Base-by-base conservation (phyloP, 2,113 vertebrate genomes). In the Carassius auratus region DNA sequence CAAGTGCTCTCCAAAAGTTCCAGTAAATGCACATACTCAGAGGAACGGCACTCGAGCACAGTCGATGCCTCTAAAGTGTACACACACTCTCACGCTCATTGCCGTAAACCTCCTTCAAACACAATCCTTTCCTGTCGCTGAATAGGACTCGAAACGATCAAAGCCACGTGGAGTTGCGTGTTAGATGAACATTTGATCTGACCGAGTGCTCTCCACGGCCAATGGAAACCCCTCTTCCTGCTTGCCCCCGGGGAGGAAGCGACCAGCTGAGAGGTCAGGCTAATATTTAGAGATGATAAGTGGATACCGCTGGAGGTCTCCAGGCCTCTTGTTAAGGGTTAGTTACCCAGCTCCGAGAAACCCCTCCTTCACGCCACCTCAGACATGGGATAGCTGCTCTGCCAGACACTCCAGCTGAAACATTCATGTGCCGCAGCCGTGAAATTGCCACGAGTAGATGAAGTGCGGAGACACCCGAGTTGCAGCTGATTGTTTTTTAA, bases 201-300 rank as follows among this genome's bases (percentile, higher is more conserved):
- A 23, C 45, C 62, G 86, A 86, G 78, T 71, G 75, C 86, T 87
- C 86, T 82, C 79, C 79, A 86, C 64, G 17, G 76, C 82, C 71
- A 73, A 45, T 81, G 78, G 68, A 61, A 86, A 42, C 52, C 45
- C 33, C 48, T 82, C 59, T 68, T 87, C 74, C 66, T 83, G 73
- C 36, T 33, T 50, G 17, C 19, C 78, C 78, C 64, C 61, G 64
- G 71, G 69, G 79, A 87, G 85, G 78, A 86, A 86, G 62, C 77
- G 36, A 48, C 52, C 10, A 45, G 55, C 85, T 64, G 77, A 82
- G 83, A 82, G 87, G 83, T 89, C 87, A 89, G 83, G 52, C 83
- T 89, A 74, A 83, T 87, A 89, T 89, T 89, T 89, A 89, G 85
- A 87, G 83, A 85, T 87, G 76, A 87, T 87, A 87, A 87, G 82